A percentile compares a stretch with the other conserved stretches of the same genome.
Conservation (phyloP, 2,113 vertebrate species). For the Pluvialis apricaria region DNA sequence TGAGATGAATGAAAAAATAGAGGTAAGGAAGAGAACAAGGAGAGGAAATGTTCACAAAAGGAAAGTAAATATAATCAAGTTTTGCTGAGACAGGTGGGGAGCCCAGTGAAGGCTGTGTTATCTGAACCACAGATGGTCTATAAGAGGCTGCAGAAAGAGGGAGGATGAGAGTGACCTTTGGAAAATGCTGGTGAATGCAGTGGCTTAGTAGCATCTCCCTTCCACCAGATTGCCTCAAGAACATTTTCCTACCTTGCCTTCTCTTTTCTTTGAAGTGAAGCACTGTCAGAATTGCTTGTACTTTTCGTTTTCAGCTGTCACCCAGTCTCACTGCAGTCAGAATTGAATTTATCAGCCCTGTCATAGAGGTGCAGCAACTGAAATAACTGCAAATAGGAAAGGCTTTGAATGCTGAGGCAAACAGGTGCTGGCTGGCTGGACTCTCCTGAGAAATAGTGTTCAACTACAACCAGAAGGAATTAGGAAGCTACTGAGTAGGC, state of each 20-base stretch:
- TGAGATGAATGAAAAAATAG: not conserved
- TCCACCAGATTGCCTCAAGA: not conserved
- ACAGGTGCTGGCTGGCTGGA: not conserved
- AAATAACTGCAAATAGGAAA: slow-evolving; percentile 31
- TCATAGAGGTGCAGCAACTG: not conserved
- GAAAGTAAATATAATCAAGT: not conserved
- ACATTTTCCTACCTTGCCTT: not conserved
- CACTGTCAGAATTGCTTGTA: slow-evolving; percentile 20
- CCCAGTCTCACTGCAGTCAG: not conserved
- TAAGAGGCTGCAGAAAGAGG: not conserved
- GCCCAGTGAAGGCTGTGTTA: not conserved
- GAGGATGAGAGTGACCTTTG: not conserved
- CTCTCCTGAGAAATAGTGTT: not conserved
- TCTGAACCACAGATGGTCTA: not conserved
- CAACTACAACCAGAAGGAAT: not conserved
- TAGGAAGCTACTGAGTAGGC: not conserved
- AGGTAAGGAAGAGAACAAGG: not conserved
- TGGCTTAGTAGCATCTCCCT: not conserved
- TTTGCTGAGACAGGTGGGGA: not conserved
- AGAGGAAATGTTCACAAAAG: not conserved
- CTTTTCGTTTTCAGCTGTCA: slow-evolving; percentile 51
- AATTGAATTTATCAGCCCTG: slow-evolving; percentile 28
- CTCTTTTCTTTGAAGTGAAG: slow-evolving; percentile 17
- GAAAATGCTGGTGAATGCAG: not conserved
- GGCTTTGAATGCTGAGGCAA: not conserved